These are phyloP conservation scores for Saccostrea echinata DNA, from an alignment of 1,140 invertebrate species.

Conservation along the genomic window DNA sequence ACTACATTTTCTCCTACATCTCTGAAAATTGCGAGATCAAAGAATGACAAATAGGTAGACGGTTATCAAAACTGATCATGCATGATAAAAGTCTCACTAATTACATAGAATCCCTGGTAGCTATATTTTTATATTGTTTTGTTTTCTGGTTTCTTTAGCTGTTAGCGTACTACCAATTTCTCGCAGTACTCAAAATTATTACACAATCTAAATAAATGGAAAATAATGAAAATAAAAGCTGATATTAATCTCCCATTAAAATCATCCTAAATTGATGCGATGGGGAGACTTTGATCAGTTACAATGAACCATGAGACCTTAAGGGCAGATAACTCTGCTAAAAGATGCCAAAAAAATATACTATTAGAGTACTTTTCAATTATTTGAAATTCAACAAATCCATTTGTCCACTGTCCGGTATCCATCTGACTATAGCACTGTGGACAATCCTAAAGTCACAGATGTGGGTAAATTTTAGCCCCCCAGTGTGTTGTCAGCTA, in stretches of 20 bases:
- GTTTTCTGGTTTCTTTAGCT: background rate
- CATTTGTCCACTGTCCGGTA: background rate
- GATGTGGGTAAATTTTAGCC: too few species aligned
- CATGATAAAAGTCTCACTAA: slow-evolving; percentile 6
- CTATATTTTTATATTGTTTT: slow-evolving; percentile 15
- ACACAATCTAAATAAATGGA: background rate
- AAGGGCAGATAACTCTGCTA: background rate
- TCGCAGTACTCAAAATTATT: background rate
- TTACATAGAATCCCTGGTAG: slow-evolving; percentile 10
- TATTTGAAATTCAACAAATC: too few species aligned
- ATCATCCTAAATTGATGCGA: background rate
- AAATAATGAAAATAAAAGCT: background rate
- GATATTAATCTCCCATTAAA: background rate
- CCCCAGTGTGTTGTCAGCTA: too few species aligned
- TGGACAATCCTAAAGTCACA: too few species aligned
- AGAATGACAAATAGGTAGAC: background rate
- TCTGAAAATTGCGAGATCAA: slow-evolving; percentile 31
- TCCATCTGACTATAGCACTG: background rate
- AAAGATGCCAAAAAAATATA: background rate
- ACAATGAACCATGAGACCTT: background rate
- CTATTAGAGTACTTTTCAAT: background rate
- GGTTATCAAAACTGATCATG: slow-evolving; percentile 34
- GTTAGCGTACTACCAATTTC: background rate
- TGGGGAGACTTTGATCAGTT: slow-evolving; percentile 10
- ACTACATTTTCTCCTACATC: slow-evolving; percentile 18